Evolutionary conservation across 2,113 vertebrate genomes (phyloP).

Genomic region (Spea multiplicata): DNA sequence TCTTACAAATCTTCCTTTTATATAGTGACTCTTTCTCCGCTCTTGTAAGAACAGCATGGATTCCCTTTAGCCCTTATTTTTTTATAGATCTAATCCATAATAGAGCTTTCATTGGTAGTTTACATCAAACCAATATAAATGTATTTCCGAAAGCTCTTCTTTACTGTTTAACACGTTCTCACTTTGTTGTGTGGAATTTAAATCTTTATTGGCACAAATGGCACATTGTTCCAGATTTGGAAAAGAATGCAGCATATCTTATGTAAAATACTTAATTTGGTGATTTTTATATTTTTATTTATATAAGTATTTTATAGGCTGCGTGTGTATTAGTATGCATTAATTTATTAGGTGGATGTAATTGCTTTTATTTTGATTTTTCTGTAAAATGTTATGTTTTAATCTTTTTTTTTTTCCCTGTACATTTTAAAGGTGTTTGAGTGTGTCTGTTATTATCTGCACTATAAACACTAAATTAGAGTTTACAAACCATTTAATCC

Average conservation of each 20-base stretch:
- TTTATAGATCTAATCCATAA: constrained; percentile 9
- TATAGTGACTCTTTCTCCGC: not conserved
- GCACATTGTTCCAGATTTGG: constrained; percentile 12
- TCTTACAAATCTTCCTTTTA: constrained; percentile 15
- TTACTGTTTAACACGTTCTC: not conserved
- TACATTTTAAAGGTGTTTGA: not conserved
- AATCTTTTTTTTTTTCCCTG: not conserved
- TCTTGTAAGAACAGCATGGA: constrained; percentile 14
- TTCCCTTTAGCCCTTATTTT: constrained; percentile 4
- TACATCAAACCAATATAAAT: constrained; percentile 27
- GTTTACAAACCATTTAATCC: too few species aligned
- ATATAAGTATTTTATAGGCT: too few species aligned
- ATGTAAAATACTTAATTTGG: not conserved
- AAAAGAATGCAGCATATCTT: not conserved
- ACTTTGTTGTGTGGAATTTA: not conserved
- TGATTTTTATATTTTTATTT: too few species aligned
- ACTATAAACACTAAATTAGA: too few species aligned
- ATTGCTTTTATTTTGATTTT: too few species aligned
- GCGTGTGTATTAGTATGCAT: too few species aligned
- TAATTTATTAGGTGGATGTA: too few species aligned
- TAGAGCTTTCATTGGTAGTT: constrained; percentile 5
- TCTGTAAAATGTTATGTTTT: not conserved
- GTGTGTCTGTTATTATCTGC: too few species aligned
- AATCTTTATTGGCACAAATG: not conserved
- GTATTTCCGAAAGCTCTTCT: constrained; percentile 18